Base-by-base conservation (phyloP, 2,113 vertebrate genomes). In the Heterochromis multidens region DNA sequence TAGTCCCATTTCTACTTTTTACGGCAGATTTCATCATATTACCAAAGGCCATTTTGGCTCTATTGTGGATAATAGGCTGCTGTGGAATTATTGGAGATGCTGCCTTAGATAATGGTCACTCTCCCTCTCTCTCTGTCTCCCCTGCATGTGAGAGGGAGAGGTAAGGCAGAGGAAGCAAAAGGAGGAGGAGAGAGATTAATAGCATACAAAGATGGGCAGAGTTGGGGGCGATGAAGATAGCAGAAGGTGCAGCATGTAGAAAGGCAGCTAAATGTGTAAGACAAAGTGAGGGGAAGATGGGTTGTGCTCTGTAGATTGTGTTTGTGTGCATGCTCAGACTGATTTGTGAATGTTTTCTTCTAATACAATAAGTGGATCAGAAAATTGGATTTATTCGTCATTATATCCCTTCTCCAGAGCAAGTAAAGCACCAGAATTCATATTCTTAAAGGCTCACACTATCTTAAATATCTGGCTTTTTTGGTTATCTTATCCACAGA, bases 11-110 rank as follows among this genome's bases (percentile, higher is more conserved):
- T 95, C 95, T 95, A 94, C 93, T 95, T 94, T 95, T 96, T 95
- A 96, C 95, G 91, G 94, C 95, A 95, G 95, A 96, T 96, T 96
- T 96, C 95, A 96, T 96, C 96, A 96, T 95, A 93, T 95, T 94
- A 95, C 94, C 92, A 87, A 95, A 91, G 93, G 92, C 94, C 93
- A 95, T 95, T 95, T 95, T 88, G 91, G 90, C 91, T 94, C 93
- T 90, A 93, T 94, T 91, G 93, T 93, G 90, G 93, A 91, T 94
- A 95, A 95, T 95, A 89, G 89, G 91, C 90, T 94, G 91, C 91
- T 87, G 92, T 93, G 90, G 92, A 94, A 93, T 95, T 94, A 93
- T 95, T 93, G 91, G 92, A 93, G 91, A 94, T 93, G 93, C 92
- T 90, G 87, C 67, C 93, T 93, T 91, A 87, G 93, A 93, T 94